Base-by-base conservation (phyloP, 2,797 vertebrate genomes). In the Danio albolineatus region DNA sequence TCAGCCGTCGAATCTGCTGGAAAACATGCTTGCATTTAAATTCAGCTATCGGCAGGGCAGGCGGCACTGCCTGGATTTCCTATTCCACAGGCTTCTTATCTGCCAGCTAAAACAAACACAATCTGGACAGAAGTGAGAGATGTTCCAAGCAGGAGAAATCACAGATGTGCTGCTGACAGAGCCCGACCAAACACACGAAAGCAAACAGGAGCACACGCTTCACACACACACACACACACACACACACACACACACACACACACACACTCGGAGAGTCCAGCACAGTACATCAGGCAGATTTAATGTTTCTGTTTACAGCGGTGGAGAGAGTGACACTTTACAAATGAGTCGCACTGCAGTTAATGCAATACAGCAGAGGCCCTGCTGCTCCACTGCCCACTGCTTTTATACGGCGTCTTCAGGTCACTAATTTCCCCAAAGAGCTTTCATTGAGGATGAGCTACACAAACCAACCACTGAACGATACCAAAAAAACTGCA, bases 361-460 rank as follows among this genome's bases (percentile, higher is more conserved):
- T 84, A 82, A 86, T 82, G 78, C 81, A 82, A 84, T 80, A 80
- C 78, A 78, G 65, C 65, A 61, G 70, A 80, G 80, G 82, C 80
- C 77, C 71, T 67, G 65, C 64, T 43, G 70, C 79, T 80, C 79
- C 77, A 66, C 84, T 78, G 82, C 78, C 84, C 80, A 79, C 75
- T 73, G 81, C 76, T 87, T 82, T 84, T 82, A 84, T 61, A 79
- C 83, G 82, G 79, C 12, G 17, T 82, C 73, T 83, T 73, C 80
- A 85, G 75, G 88, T 81, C 73, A 85, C 71, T 85, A 73, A 85
- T 88, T 85, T 86, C 82, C 84, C 85, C 72, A 60, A 78, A 82
- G 84, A 83, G 76, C 78, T 61, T 74, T 70, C 65, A 82, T 21
- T 59, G 70, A 46, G n/a, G 51, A 14, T 53, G 6, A 6, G n/a